These are phyloP conservation scores for Microhierax caerulescens DNA, from an alignment of 2,797 vertebrate species.

Conservation along the genomic window DNA sequence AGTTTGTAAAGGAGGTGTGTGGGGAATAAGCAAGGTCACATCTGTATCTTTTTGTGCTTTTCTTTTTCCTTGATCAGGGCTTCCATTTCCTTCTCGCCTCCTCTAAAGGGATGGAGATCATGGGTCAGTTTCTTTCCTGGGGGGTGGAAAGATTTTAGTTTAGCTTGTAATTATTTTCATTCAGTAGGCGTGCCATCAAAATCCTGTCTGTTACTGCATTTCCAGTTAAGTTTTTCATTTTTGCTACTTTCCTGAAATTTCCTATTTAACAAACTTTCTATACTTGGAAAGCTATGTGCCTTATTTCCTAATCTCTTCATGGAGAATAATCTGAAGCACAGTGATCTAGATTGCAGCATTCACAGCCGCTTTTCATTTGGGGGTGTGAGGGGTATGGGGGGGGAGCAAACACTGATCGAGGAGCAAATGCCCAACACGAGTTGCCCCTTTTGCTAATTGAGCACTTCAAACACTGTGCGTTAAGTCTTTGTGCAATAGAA, in stretches of 20 bases:
- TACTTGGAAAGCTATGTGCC: constrained; percentile 76
- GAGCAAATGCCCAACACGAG: background rate
- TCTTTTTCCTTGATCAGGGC: background rate
- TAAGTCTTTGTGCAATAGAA: constrained; percentile 76
- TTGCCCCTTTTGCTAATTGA: constrained; percentile 23
- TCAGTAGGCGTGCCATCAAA: background rate
- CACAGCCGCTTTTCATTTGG: background rate
- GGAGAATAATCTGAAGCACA: constrained; percentile 73
- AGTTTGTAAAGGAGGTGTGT: background rate
- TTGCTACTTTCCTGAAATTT: constrained; percentile 44
- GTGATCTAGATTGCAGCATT: constrained; percentile 26
- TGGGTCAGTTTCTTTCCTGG: background rate
- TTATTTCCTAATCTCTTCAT: constrained; percentile 68
- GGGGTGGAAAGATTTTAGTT: background rate
- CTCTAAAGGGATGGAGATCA: background rate
- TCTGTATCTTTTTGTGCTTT: background rate
- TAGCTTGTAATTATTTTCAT: background rate
- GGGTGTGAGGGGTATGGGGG: background rate
- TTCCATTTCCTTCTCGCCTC: background rate
- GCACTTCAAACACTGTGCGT: constrained; percentile 51
- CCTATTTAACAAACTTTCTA: constrained; percentile 64
- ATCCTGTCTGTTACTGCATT: background rate
- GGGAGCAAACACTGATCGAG: background rate
- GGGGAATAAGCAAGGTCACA: background rate
- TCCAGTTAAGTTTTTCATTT: background rate